Percentiles rank a stretch among this genome's conserved stretches.
phyloP scores from a whole-genome alignment of 2,888 invertebrate genomes.

The Yponomeuta sedellus region DNA sequence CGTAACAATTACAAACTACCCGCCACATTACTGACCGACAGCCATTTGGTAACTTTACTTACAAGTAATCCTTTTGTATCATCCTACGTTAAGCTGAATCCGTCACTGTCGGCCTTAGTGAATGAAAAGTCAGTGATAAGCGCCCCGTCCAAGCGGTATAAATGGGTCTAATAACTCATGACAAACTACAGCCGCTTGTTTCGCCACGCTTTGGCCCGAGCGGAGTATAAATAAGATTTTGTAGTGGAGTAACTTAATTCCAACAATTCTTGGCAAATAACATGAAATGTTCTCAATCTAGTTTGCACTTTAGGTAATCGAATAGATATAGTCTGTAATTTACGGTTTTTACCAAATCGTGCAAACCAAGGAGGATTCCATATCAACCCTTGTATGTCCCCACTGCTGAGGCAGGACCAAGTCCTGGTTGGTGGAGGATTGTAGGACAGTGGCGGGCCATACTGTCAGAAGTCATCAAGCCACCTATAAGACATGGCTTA shows the following conservation, averaged over 20 bases:
- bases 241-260: not conserved
- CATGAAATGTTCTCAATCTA: too few relatives aligned
- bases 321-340: too few relatives aligned
- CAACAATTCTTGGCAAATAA: not conserved
- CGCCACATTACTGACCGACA: not conserved
- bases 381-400: too few relatives aligned
- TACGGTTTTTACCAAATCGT: too few relatives aligned
- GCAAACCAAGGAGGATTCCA: too few relatives aligned
- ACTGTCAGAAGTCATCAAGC: too few relatives aligned
- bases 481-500: too few relatives aligned
- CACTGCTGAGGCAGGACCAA: too few relatives aligned
- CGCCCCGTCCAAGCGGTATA: not conserved
- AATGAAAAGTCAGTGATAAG: slow-evolving; percentile 3
- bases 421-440: too few relatives aligned
- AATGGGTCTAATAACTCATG: not conserved
- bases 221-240: not conserved
- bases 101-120: slow-evolving; percentile 1
- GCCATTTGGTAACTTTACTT: not conserved
- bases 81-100: not conserved
- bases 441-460: too few relatives aligned
- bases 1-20: not conserved
- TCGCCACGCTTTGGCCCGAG: not conserved
- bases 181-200: not conserved
- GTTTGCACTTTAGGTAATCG: too few relatives aligned
- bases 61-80: not conserved